Evolutionary conservation across 1,140 invertebrate genomes (phyloP), one percentile per base, ranked within the genome.

Genomic region (Augochlora pura): DNA sequence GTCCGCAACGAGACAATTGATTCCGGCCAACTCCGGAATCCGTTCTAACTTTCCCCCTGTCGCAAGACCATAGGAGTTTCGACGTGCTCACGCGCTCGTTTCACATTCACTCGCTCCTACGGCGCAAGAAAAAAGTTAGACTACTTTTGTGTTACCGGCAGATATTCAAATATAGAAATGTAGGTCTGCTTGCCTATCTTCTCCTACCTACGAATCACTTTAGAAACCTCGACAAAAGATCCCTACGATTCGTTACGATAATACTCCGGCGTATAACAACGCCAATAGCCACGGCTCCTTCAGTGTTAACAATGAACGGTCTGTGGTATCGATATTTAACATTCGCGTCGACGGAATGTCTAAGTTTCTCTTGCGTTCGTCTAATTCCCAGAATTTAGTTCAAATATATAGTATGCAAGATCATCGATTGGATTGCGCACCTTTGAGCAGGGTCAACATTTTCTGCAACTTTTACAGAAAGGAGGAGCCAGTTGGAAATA

Each of bases 91-190:
- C n/a, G 21, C 42, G 4, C 18, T 27, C 59, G n/a, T 73, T 73
- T 73, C 21, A 52, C 16, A 65, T 74, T 65, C 62, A 74, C 27
- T 39, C 18, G 54, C 14, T 18, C 23, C 57, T 32, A 12, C 16
- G 23, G 5, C 32, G 14, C 42, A 6, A 52, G 21, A 25, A 65
- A 63, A 74, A 39, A 38, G 42, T 25, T 25, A 14, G 4, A 18
- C 27, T 49, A 65, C 42, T 65, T 74, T 49, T 10, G n/a, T 39
- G n/a, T 25, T 65, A 42, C 38, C 42, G 21, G 21, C 42, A 65
- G 27, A 27, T 65, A 25, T 52, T 39, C 27, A 39, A 65, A 65
- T 21, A 25, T 0, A 49, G 71, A 25, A 39, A 65, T 42, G 27
- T 65, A 2, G 7, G 14, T n/a, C n/a, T 25, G 27, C 5, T 12